A percentile compares a stretch with the other conserved stretches of the same genome.
Conservation (phyloP, 1,140 invertebrate species). For the Aphidius ervi region DNA sequence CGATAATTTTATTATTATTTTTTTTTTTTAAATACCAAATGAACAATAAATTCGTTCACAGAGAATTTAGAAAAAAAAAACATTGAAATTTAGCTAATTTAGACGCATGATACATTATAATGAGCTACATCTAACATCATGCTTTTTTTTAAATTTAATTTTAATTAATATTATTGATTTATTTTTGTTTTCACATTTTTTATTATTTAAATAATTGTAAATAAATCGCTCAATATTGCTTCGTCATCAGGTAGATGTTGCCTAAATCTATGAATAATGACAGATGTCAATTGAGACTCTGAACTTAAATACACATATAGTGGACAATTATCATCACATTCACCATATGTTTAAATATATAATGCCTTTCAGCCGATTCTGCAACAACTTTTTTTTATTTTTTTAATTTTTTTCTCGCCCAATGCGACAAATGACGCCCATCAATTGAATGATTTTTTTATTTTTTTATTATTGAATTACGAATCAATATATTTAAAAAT, state of each 20-base stretch:
- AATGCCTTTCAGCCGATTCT: not conserved
- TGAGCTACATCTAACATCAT: conserved; percentile 39
- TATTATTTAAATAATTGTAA: conserved; percentile 26
- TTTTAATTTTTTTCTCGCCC: not conserved
- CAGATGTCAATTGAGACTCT: conserved; percentile 14
- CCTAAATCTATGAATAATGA: conserved; percentile 36
- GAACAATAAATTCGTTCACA: conserved; percentile 33
- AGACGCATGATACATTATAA: conserved; percentile 37
- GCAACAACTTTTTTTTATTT: not conserved
- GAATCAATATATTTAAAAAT: not conserved
- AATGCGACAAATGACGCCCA: not conserved
- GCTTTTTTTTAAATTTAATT: conserved; percentile 18
- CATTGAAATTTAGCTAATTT: conserved; percentile 38
- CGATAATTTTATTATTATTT: conserved; percentile 31
- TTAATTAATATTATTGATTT: not conserved
- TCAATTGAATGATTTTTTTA: too few species aligned
- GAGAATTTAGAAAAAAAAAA: conserved; percentile 35
- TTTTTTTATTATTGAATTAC: too few species aligned
- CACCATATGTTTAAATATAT: too few species aligned
- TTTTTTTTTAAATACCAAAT: conserved; percentile 34
- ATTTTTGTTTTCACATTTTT: conserved; percentile 5
- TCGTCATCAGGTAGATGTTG: conserved; percentile 44
- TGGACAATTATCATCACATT: too few species aligned
- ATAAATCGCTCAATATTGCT: conserved; percentile 39
- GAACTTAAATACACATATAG: too few species aligned